Percentiles rank a stretch among this genome's conserved stretches.
phyloP scores from a whole-genome alignment of 2,797 vertebrate species.

The Silurus lanzhouensis region DNA sequence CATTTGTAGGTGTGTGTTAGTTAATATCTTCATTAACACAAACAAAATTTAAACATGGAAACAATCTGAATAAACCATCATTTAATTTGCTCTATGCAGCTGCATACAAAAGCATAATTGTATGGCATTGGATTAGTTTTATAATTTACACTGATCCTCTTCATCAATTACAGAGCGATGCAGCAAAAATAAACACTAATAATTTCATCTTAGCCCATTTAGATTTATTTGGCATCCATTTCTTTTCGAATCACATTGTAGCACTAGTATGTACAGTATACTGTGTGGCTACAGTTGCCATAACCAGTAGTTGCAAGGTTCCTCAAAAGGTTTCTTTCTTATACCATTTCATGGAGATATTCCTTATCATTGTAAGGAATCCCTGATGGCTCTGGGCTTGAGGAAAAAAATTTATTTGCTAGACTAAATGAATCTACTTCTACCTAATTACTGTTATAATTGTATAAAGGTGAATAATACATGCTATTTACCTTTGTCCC shows the following conservation, averaged over 20 bases:
- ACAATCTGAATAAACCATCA: too few species aligned
- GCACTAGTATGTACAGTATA: too few species aligned
- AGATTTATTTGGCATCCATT: too few species aligned
- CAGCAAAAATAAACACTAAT: not conserved
- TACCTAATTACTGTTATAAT: not conserved
- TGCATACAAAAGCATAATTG: not conserved
- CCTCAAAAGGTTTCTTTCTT: too few species aligned
- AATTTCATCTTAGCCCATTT: not conserved
- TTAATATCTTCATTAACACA: not conserved
- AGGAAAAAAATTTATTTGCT: not conserved
- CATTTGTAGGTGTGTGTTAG: not conserved
- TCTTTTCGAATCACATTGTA: not conserved
- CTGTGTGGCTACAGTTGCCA: too few species aligned
- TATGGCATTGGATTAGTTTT: not conserved
- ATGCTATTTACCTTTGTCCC: constrained; percentile 67
- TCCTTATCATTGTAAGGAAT: too few species aligned
- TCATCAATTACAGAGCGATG: not conserved
- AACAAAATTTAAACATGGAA: not conserved
- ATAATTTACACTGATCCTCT: not conserved
- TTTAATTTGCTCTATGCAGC: not conserved
- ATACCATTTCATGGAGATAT: too few species aligned
- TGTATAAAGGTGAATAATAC: not conserved
- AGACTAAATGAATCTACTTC: not conserved
- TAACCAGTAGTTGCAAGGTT: too few species aligned
- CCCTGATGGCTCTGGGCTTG: not conserved